Conservation (phyloP, 2,797 vertebrate genomes). For the Rachycentron canadum region DNA sequence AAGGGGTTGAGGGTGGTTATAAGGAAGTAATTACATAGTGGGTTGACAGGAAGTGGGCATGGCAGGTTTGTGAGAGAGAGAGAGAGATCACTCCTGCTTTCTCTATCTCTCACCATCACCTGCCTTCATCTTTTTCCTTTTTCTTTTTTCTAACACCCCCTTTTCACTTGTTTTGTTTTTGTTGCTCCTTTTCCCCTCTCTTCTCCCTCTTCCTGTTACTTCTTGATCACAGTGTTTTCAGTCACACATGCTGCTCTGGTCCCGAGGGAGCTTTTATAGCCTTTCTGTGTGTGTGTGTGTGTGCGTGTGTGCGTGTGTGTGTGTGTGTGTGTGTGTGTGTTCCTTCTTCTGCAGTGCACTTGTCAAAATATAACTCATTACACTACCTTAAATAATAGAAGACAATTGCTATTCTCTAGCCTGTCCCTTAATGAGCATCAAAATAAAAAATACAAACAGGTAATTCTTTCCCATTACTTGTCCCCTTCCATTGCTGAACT, state of each 20-base stretch:
- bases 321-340: conserved; percentile 6
- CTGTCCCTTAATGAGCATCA: conserved; percentile 36
- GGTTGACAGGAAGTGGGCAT: conserved; percentile 60
- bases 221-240: conserved; percentile 77
- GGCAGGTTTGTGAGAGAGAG: conserved; percentile 33
- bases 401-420: conserved; percentile 32
- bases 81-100: conserved; percentile 22
- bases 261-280: conserved; percentile 79
- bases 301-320: conserved; percentile 18
- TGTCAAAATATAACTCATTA: conserved; percentile 71
- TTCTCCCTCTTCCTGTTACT: conserved; percentile 54
- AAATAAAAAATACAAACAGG: conserved; percentile 2
- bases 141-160: conserved; percentile 33
- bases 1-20: neutral
- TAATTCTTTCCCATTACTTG: conserved; percentile 11
- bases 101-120: conserved; percentile 14
- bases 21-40: conserved; percentile 45
- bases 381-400: conserved; percentile 55
- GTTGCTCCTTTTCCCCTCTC: conserved; percentile 32
- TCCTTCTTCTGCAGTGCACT: conserved; percentile 45
- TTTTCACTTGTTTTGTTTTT: conserved; percentile 67
- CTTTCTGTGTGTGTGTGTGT: conserved; percentile 56
- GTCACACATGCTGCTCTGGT: conserved; percentile 60
- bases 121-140: conserved; percentile 57
- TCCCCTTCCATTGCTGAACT: conserved; percentile 11